Conservation (phyloP, 2,888 invertebrate genomes). For the Epirrhoe alternata region DNA sequence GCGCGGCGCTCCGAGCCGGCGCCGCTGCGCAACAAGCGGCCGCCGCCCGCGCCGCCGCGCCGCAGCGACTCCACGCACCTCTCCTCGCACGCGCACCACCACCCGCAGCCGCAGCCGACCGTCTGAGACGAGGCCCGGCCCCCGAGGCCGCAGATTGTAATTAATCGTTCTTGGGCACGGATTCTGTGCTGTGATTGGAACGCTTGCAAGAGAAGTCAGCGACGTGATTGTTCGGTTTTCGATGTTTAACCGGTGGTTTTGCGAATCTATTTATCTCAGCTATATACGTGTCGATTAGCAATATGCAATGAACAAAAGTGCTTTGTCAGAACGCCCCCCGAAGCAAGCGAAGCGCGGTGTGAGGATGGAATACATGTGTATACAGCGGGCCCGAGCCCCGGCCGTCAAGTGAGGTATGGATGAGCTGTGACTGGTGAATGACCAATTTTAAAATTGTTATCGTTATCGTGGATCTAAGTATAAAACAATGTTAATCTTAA, state of each 20-base stretch:
- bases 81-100: constrained; percentile 48
- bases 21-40: constrained; percentile 78
- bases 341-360: background rate
- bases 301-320: background rate
- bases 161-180: constrained; percentile 35
- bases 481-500: constrained; percentile 59
- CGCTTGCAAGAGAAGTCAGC: constrained; percentile 30
- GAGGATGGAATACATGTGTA: background rate
- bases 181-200: constrained; percentile 41
- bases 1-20: constrained; percentile 68
- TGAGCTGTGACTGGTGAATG: constrained; percentile 41
- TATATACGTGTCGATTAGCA: constrained; percentile 7
- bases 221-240: constrained; percentile 30
- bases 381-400: background rate
- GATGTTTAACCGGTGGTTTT: constrained; percentile 37
- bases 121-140: constrained; percentile 54
- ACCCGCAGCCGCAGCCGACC: constrained; percentile 67
- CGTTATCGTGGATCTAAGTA: constrained; percentile 53
- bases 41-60: constrained; percentile 96
- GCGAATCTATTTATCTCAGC: constrained; percentile 28
- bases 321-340: background rate
- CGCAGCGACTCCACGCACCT: constrained; percentile 88
- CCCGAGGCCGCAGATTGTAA: constrained; percentile 30
- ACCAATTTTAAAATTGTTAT: constrained; percentile 62
- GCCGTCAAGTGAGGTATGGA: constrained; percentile 9